A percentile compares a stretch with the other conserved stretches of the same genome.
Evolutionary conservation across 2,888 invertebrate genomes (phyloP).

Genomic region (Calameuta filiformis): DNA sequence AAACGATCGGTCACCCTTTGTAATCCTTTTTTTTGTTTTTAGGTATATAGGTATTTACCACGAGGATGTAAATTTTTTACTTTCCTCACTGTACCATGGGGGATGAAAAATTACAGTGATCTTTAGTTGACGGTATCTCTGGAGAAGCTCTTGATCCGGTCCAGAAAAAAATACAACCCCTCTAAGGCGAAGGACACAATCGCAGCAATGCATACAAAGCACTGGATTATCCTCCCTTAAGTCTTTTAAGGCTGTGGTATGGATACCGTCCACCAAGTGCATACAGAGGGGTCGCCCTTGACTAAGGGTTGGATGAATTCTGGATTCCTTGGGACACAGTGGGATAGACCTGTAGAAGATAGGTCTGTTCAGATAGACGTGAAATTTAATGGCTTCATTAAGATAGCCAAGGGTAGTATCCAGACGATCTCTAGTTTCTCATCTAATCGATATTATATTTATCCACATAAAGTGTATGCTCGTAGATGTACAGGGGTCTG

Average conservation of each 20-base stretch:
- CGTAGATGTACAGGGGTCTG: neutral
- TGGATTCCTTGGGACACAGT: neutral
- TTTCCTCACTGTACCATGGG: neutral
- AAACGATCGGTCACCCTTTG: neutral
- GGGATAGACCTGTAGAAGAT: neutral
- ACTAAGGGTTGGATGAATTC: neutral
- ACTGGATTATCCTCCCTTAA: conserved; percentile 18
- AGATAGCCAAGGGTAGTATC: neutral
- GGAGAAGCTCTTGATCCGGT: neutral
- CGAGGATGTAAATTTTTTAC: neutral
- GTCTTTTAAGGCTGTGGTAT: conserved; percentile 10
- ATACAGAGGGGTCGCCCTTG: conserved; percentile 11
- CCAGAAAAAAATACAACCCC: neutral
- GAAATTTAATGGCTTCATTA: neutral
- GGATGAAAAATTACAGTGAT: neutral
- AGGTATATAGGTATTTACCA: neutral
- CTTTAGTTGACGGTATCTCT: neutral
- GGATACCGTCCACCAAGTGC: conserved; percentile 12
- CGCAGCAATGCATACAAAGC: conserved; percentile 21
- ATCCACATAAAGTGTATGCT: neutral
- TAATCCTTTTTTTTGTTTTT: neutral
- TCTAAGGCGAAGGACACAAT: conserved; percentile 5
- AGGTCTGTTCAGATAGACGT: neutral
- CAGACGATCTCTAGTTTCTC: neutral
- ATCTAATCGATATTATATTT: neutral